phyloP scores from a whole-genome alignment of 23 tunicate genomes.

The Styela clava region DNA sequence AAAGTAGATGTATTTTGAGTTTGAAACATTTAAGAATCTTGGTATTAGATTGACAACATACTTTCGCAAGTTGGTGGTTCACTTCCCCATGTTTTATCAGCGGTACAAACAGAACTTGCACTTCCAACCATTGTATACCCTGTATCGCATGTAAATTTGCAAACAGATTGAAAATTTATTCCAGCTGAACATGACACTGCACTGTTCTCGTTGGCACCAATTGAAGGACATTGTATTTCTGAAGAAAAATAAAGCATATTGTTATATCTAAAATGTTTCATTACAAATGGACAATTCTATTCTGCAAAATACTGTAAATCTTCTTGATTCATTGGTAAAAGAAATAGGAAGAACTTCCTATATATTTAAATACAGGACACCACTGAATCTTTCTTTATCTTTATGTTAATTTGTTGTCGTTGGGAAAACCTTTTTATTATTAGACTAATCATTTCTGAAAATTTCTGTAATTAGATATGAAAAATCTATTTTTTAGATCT shows the following conservation, averaged over 20 bases:
- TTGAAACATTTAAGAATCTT: too few species aligned
- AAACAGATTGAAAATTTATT: constrained; percentile 37
- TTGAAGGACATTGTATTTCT: constrained; percentile 62
- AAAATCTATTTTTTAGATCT: too few species aligned
- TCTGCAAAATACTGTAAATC: too few species aligned
- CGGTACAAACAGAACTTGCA: constrained; percentile 39
- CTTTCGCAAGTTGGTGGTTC: constrained; percentile 63
- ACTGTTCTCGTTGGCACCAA: constrained; percentile 29
- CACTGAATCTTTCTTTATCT: too few species aligned
- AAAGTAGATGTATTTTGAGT: too few species aligned
- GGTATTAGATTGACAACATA: constrained; percentile 15
- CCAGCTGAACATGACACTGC: constrained; percentile 31
- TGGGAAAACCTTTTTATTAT: too few species aligned
- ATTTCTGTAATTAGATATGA: too few species aligned
- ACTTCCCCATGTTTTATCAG: constrained; percentile 56
- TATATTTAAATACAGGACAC: too few species aligned
- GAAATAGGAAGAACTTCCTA: too few species aligned
- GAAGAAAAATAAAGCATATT: constrained; percentile 11
- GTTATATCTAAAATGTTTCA: not conserved
- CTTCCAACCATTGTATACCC: constrained; percentile 90
- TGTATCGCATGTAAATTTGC: constrained; percentile 52
- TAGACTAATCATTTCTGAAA: too few species aligned
- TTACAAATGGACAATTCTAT: not conserved
- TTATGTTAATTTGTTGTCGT: too few species aligned
- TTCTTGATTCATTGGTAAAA: too few species aligned